Conservation (phyloP, 2,113 vertebrate species). For the Piaya cayana region DNA sequence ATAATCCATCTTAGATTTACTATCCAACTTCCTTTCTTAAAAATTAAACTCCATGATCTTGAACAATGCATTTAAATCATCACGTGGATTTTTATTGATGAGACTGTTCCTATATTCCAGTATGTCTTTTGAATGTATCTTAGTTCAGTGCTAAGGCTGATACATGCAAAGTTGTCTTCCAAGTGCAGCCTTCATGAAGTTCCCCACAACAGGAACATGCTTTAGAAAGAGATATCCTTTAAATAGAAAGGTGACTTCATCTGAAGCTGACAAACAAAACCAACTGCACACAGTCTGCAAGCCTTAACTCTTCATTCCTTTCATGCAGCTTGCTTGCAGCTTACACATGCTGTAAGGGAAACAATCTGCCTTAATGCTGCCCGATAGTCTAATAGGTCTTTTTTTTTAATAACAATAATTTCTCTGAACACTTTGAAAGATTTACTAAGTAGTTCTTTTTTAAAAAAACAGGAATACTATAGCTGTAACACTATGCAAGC, state of each 20-base stretch:
- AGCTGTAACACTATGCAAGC: not conserved
- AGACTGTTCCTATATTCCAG: not conserved
- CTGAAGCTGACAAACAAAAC: not conserved
- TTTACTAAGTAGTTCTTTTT: not conserved
- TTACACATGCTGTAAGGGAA: not conserved
- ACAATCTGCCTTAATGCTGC: not conserved
- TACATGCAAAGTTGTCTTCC: not conserved
- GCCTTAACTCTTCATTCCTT: not conserved
- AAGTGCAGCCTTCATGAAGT: not conserved
- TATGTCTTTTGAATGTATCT: not conserved
- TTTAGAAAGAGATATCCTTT: not conserved
- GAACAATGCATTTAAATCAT: not conserved
- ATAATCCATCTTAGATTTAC: not conserved
- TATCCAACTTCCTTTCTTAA: not conserved
- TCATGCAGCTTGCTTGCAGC: not conserved
- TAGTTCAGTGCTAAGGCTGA: not conserved
- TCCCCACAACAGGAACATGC: not conserved
- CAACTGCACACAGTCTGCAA: not conserved
- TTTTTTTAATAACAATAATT: not conserved
- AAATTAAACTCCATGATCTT: not conserved
- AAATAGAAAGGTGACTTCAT: slow-evolving; percentile 18
- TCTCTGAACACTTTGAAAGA: not conserved
- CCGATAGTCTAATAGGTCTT: not conserved
- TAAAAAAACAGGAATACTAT: not conserved
- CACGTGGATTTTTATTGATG: not conserved